Conservation (phyloP, 2,888 invertebrate genomes). For the Dynastes grantii region DNA sequence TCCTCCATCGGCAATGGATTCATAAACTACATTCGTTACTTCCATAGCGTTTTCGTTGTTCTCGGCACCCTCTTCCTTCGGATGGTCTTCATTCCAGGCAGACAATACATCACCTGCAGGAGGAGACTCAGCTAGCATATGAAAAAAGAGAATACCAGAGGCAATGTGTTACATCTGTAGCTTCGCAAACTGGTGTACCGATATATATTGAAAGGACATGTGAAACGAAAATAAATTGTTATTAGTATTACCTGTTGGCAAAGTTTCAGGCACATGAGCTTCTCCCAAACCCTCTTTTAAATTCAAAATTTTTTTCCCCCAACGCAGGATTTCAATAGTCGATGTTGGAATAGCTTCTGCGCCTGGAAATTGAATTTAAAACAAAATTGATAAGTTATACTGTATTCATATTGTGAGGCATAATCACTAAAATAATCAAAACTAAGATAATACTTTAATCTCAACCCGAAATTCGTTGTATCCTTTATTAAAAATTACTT, state of each 20-base stretch:
- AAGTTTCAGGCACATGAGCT: constrained; percentile 51
- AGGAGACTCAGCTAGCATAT: constrained; percentile 62
- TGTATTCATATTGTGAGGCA: no score
- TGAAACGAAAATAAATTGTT: not conserved
- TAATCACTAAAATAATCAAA: no score
- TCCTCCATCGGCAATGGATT: constrained; percentile 54
- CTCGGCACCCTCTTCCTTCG: constrained; percentile 49
- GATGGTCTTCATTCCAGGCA: constrained; percentile 55
- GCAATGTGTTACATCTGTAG: constrained; percentile 62
- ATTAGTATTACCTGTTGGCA: constrained; percentile 60
- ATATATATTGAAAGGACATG: not conserved
- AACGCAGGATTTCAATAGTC: no score
- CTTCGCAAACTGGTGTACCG: constrained; percentile 34
- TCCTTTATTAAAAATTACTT: no score
- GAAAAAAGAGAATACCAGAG: constrained; percentile 61
- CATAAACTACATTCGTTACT: constrained; percentile 40
- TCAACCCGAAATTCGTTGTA: no score
- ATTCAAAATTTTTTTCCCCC: no score
- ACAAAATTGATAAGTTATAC: not conserved
- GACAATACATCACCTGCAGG: constrained; percentile 57
- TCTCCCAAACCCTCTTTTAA: no score
- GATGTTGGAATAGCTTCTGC: constrained; percentile 44
- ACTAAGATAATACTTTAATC: no score
- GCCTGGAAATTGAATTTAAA: constrained; percentile 43
- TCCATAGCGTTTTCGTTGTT: constrained; percentile 49